A percentile compares a stretch with the other conserved stretches of the same genome.
phyloP scores from a whole-genome alignment of 2,797 vertebrate species.

The Arctocebus calabarensis region DNA sequence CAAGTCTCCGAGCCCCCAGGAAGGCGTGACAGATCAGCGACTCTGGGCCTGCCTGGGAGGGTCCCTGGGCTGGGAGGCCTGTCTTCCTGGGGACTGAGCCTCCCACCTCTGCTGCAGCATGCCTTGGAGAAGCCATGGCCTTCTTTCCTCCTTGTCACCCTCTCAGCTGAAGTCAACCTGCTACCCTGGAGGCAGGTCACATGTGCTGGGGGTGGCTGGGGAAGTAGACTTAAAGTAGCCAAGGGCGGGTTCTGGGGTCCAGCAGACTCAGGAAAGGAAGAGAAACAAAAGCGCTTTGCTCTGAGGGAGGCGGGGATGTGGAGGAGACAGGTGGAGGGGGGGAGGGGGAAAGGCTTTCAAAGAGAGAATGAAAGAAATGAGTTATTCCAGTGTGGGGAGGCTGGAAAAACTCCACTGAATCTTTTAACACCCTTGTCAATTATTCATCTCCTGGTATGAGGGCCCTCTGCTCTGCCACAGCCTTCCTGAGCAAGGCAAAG shows the following conservation, averaged over 20 bases:
- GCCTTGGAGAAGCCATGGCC: not conserved
- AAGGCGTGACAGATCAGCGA: not conserved
- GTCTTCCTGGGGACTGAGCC: not conserved
- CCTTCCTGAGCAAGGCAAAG: conserved; percentile 57
- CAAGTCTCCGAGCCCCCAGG: not conserved
- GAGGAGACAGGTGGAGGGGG: not conserved
- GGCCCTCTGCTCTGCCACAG: conserved; percentile 67
- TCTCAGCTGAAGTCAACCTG: not conserved
- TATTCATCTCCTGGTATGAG: conserved; percentile 82
- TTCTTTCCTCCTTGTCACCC: not conserved
- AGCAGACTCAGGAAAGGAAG: not conserved
- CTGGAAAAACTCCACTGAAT: conserved; percentile 82
- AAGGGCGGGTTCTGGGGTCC: not conserved
- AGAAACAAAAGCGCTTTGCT: not conserved
- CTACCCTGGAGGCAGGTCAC: not conserved
- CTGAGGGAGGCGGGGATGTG: not conserved
- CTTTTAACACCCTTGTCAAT: conserved; percentile 86
- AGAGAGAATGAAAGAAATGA: conserved; percentile 75
- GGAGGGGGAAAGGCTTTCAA: conserved; percentile 40
- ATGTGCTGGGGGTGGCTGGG: not conserved
- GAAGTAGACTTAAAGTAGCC: not conserved
- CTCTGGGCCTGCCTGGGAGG: too few relatives aligned
- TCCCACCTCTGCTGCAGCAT: not conserved
- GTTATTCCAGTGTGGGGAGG: conserved; percentile 74
- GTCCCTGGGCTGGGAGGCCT: not conserved